Conservation (phyloP, 1,140 invertebrate genomes). For the Drosophila eugracilis region DNA sequence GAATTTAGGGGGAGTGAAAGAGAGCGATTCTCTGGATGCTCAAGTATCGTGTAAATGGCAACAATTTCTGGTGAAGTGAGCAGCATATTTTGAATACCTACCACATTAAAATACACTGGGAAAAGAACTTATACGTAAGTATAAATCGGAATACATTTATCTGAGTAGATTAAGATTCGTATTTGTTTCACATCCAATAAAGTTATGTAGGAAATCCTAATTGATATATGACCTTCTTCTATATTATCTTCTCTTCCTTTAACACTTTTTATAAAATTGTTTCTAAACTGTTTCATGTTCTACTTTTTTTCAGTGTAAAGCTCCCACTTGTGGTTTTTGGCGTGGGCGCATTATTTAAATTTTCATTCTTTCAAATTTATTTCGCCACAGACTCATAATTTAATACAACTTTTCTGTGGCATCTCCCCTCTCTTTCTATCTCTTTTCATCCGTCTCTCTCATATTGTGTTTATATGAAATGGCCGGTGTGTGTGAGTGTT, state of each 20-base stretch:
- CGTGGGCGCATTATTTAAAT: slow-evolving; percentile 62
- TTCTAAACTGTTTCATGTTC: neutral
- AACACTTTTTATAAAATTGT: too few species aligned
- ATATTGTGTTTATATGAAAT: slow-evolving; percentile 6
- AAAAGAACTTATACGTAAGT: neutral
- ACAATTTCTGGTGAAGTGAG: slow-evolving; percentile 47
- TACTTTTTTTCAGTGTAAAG: slow-evolving; percentile 1
- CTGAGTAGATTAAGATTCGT: too few species aligned
- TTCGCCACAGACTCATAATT: slow-evolving; percentile 57
- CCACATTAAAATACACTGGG: neutral
- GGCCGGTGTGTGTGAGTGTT: slow-evolving; percentile 6
- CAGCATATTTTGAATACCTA: slow-evolving; percentile 30
- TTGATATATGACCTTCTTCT: too few species aligned
- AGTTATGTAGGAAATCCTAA: too few species aligned
- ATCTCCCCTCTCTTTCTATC: neutral
- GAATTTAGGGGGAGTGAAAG: neutral
- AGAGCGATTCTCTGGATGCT: slow-evolving; percentile 13
- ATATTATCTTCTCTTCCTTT: too few species aligned
- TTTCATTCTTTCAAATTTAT: slow-evolving; percentile 66
- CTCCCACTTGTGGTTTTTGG: slow-evolving; percentile 27
- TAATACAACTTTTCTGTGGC: slow-evolving; percentile 47
- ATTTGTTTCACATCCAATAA: too few species aligned
- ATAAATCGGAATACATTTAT: neutral
- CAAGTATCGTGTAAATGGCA: slow-evolving; percentile 67
- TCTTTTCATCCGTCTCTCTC: slow-evolving; percentile 4